A percentile compares a stretch with the other conserved stretches of the same genome.
Evolutionary conservation across 2,797 vertebrate species (phyloP).

Genomic region (Lithobates pipiens): DNA sequence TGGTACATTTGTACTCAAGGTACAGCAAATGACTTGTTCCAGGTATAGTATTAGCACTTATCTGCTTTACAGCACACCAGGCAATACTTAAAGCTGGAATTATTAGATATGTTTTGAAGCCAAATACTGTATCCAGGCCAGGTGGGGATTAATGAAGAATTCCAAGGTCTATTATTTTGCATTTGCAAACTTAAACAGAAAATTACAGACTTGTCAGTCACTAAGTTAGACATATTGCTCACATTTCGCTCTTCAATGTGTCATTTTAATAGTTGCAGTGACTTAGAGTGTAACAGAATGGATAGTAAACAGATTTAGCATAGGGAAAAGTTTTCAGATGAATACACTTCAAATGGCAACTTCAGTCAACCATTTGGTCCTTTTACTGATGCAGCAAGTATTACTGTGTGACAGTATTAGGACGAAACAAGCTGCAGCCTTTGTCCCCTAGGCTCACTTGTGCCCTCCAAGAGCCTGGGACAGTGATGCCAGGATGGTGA

Average conservation of each 20-base stretch:
- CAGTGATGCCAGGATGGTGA: too few species aligned
- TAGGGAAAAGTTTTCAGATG: too few species aligned
- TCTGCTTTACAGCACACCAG: conserved; percentile 27
- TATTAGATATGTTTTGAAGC: conserved; percentile 24
- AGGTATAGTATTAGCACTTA: conserved; percentile 29
- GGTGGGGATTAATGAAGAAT: conserved; percentile 27
- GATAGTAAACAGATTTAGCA: too few species aligned
- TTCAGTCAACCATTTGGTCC: too few species aligned
- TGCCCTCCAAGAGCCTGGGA: too few species aligned
- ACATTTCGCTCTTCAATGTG: not conserved
- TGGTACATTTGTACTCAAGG: conserved; percentile 6
- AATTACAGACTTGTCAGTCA: conserved; percentile 22
- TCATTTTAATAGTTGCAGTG: not conserved
- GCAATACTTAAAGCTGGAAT: conserved; percentile 17
- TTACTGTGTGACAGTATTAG: too few species aligned
- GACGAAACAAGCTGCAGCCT: too few species aligned
- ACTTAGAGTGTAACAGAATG: too few species aligned
- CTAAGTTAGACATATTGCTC: conserved; percentile 4
- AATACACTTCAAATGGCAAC: too few species aligned
- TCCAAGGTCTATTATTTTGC: conserved; percentile 24
- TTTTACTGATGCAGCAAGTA: too few species aligned
- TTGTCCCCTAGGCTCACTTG: too few species aligned
- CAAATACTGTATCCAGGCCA: conserved; percentile 34
- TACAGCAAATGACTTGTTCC: conserved; percentile 31
- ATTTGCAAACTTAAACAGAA: conserved; percentile 25